phyloP scores from a whole-genome alignment of 2,888 invertebrate species.

The Bhutanitis thaidina region DNA sequence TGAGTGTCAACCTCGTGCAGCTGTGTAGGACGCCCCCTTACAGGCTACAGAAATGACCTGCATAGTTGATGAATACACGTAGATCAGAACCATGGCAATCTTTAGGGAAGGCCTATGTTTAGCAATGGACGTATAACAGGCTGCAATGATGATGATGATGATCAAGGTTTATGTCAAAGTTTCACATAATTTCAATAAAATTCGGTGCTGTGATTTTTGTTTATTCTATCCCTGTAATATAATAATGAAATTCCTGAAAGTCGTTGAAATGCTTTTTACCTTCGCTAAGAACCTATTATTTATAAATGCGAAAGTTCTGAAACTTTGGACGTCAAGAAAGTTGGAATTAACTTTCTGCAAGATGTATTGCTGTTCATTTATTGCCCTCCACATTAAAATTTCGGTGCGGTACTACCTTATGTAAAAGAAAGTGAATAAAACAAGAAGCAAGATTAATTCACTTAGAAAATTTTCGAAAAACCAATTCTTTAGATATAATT shows the following conservation, averaged over 20 bases:
- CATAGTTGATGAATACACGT: no score
- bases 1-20: no score
- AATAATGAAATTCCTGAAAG: slow-evolving; percentile 5
- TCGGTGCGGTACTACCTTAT: not conserved
- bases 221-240: slow-evolving; percentile 1
- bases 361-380: slow-evolving; percentile 20
- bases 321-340: slow-evolving; percentile 17
- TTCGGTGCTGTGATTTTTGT: not conserved
- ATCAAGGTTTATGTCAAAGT: not conserved
- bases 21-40: no score
- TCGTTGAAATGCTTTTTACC: slow-evolving; percentile 16
- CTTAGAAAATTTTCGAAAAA: no score
- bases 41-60: no score
- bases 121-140: no score
- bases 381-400: slow-evolving; percentile 13
- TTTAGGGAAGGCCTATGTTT: no score
- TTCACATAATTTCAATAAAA: not conserved
- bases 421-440: not conserved
- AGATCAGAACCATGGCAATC: no score
- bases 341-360: slow-evolving; percentile 20
- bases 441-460: no score
- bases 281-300: slow-evolving; percentile 18
- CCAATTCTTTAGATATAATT: no score
- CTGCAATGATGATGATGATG: no score
- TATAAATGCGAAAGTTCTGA: slow-evolving; percentile 16